Conservation (phyloP, 2,113 vertebrate species). For the Rhinopomastus cyanomelas region DNA sequence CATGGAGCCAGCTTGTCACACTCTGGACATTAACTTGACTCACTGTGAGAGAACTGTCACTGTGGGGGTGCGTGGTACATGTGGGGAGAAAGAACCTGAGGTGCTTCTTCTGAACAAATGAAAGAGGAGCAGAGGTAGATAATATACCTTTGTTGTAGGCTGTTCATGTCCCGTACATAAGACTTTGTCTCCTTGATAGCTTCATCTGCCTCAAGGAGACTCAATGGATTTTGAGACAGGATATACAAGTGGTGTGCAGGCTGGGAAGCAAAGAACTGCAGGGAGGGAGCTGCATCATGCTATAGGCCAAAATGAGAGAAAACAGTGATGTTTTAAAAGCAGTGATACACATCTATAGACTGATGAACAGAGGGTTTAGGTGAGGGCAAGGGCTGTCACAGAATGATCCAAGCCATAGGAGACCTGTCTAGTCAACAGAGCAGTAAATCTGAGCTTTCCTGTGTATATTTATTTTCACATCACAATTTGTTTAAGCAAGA, state of each 20-base stretch:
- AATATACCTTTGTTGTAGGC: background rate
- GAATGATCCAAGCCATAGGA: conserved; percentile 71
- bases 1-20: background rate
- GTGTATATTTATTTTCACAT: conserved; percentile 75
- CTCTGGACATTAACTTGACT: background rate
- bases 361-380: background rate
- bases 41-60: background rate
- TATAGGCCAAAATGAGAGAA: background rate
- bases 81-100: background rate
- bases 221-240: background rate
- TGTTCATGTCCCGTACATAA: background rate
- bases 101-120: background rate
- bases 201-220: background rate
- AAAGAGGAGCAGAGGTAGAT: background rate
- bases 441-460: conserved; percentile 59
- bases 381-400: background rate
- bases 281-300: background rate
- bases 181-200: background rate
- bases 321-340: background rate
- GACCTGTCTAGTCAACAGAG: conserved; percentile 70
- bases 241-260: background rate
- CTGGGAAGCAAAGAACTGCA: background rate
- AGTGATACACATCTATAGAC: background rate
- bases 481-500: conserved; percentile 78
- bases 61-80: background rate